These are phyloP conservation scores for Cacatua alba DNA, from an alignment of 2,113 vertebrate genomes.

Conservation along the genomic window DNA sequence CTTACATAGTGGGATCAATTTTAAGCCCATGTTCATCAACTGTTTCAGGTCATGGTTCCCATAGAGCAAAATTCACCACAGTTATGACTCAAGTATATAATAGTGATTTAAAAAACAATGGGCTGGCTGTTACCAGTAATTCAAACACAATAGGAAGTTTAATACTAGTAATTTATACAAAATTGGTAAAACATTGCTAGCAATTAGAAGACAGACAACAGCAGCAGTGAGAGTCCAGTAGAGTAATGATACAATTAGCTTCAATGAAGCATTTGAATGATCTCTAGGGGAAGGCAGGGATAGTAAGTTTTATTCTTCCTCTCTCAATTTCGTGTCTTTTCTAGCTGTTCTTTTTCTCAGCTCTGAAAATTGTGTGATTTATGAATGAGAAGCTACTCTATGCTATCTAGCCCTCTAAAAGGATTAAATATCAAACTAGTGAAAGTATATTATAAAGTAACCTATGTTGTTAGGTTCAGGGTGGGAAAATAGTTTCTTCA, in stretches of 20 bases:
- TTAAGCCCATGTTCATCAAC: background rate
- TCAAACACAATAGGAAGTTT: background rate
- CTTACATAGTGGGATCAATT: background rate
- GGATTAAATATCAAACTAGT: background rate
- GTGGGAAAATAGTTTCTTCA: background rate
- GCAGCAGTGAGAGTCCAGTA: background rate
- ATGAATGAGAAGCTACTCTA: background rate
- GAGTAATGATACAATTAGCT: background rate
- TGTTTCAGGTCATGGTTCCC: background rate
- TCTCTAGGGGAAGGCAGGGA: background rate
- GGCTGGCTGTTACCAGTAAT: background rate
- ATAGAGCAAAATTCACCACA: background rate
- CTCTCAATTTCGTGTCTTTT: background rate
- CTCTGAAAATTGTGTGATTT: background rate
- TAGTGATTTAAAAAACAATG: background rate
- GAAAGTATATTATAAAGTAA: background rate
- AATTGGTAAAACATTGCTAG: background rate
- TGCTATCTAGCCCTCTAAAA: background rate
- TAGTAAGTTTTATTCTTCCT: background rate
- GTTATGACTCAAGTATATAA: background rate
- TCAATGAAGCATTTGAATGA: background rate
- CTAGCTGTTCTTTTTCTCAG: background rate
- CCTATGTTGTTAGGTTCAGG: background rate
- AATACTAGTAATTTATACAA: slow-evolving; percentile 21
- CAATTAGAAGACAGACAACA: background rate